Evolutionary conservation across 37 sponge, comb jelly and placozoan species (phyloP), one percentile per base, ranked within the genome.

Genomic region (Spongilla lacustris): DNA sequence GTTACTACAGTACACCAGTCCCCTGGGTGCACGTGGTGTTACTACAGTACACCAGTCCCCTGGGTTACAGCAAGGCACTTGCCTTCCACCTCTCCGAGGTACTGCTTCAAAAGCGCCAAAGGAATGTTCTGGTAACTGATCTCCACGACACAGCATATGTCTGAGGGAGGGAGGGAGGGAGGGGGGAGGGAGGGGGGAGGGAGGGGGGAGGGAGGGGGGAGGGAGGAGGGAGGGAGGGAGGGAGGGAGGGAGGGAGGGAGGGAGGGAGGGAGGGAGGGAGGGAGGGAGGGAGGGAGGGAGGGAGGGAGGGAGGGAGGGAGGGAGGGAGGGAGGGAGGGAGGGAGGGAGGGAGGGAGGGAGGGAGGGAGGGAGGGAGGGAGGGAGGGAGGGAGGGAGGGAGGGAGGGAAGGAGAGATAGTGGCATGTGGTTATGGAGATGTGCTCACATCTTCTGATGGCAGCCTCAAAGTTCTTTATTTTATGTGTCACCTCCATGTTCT

Each of bases 101-200:
- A 89, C 4, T 81, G 75, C 48, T 66, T 83, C 34, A 93, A 50
- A 33, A 89, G 77, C 22, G 13, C 22, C 32, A 38, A 29, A 24
- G 36, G 50, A 21, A 93, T 69, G 33, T 28, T 83, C 91, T 93
- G 93, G 35, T 89, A 93, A 38, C 85, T 86, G 23, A 81, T 69
- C n/a, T 93, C 81, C 66, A 93, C 41, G 0, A 93, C 41, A 66
- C 77, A 71, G 36, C 85, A 81, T 12, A 92, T 85, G 66, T 83
- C 93, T 92, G 68, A 10, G 30, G 69, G 35, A 30, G 0, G 13
- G 28, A 24, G 35, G 48, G 0, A 31, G 26, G 35, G 84, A 22
- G 36, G 46, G 69, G 69, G 30, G 33, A 68, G 21, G 13, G 11
- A 71, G 46, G 1, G 13, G 69, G 24, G 10, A 70, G 6, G n/a